Conservation (phyloP, 1,140 invertebrate species). For the Popillia japonica region DNA sequence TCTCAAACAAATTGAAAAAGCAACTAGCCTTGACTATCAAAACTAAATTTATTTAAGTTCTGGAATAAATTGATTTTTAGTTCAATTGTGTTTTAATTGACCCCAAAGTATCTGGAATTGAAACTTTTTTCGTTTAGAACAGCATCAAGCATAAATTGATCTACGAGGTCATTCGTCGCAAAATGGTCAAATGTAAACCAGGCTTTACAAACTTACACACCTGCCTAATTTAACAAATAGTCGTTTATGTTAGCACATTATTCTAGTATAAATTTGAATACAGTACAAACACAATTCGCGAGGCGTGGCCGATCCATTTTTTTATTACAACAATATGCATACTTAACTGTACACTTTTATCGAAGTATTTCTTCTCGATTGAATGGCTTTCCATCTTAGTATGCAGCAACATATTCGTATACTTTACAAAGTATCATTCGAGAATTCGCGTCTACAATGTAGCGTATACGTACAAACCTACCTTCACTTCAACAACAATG, state of each 20-base stretch:
- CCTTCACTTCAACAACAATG: conserved; percentile 5
- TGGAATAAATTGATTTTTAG: too few species aligned
- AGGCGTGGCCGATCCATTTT: not conserved
- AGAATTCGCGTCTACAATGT: not conserved
- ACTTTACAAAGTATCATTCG: not conserved
- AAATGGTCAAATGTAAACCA: not conserved
- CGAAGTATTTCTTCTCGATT: not conserved
- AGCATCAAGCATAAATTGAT: too few species aligned
- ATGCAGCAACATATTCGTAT: not conserved
- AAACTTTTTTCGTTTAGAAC: too few species aligned
- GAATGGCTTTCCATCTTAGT: not conserved
- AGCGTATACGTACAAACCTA: not conserved
- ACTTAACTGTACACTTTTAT: not conserved
- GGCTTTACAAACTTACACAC: not conserved
- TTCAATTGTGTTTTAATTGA: too few species aligned
- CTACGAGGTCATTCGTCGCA: not conserved
- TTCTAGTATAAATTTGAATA: conserved; percentile 3
- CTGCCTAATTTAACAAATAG: conserved; percentile 38
- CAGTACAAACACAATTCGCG: not conserved
- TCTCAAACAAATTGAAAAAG: too few species aligned
- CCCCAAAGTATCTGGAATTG: too few species aligned
- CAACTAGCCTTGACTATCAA: too few species aligned
- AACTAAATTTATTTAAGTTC: too few species aligned
- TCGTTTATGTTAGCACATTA: not conserved
- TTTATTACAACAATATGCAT: not conserved